Conservation (phyloP, 2,888 invertebrate genomes). For the Diadegma fenestrale region DNA sequence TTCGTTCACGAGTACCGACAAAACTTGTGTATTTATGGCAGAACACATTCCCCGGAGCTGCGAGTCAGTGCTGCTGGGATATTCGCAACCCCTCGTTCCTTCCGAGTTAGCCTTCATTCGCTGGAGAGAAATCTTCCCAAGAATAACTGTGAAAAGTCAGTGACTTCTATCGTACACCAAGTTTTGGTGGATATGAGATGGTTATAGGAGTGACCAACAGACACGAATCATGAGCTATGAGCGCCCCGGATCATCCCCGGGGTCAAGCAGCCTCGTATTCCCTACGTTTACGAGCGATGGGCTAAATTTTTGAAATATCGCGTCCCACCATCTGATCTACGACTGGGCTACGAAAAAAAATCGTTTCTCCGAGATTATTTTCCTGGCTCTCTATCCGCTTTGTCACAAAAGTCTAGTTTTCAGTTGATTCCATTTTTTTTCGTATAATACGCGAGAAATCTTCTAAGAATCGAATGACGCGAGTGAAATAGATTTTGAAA, state of each 20-base stretch:
- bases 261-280: slow-evolving; percentile 56
- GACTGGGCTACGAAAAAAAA: slow-evolving; percentile 43
- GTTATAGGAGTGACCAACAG: slow-evolving; percentile 44
- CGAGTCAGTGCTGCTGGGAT: slow-evolving; percentile 2
- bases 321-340: slow-evolving; percentile 53
- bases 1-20: slow-evolving; percentile 4
- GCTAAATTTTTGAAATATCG: slow-evolving; percentile 75
- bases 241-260: slow-evolving; percentile 30
- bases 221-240: slow-evolving; percentile 54
- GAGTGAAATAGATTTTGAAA: not conserved
- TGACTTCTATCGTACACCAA: slow-evolving; percentile 7
- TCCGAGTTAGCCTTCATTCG: not conserved
- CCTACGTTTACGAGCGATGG: slow-evolving; percentile 72
- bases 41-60: slow-evolving; percentile 26
- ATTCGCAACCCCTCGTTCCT: slow-evolving; percentile 5
- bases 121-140: slow-evolving; percentile 16
- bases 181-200: slow-evolving; percentile 48
- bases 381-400: slow-evolving; percentile 10
- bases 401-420: not conserved
- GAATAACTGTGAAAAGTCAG: slow-evolving; percentile 32
- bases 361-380: slow-evolving; percentile 46
- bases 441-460: slow-evolving; percentile 1
- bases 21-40: slow-evolving; percentile 60
- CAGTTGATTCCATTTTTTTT: slow-evolving; percentile 32
- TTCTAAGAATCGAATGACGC: not conserved